Conservation (phyloP, 2,113 vertebrate species). For the Dasyprocta punctata region DNA sequence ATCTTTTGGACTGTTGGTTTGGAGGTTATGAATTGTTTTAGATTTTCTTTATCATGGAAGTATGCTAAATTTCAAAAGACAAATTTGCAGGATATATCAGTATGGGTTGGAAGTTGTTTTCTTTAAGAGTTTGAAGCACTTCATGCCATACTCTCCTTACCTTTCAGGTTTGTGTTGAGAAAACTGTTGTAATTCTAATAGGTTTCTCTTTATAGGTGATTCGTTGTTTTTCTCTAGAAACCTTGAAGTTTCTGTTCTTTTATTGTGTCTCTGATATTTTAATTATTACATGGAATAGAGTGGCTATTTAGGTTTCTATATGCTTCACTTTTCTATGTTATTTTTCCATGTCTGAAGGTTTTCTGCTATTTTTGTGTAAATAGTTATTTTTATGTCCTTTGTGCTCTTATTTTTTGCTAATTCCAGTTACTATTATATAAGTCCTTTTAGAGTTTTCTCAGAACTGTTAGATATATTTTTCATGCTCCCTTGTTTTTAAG, state of each 20-base stretch:
- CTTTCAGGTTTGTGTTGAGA: neutral
- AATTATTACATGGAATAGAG: neutral
- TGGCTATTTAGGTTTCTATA: neutral
- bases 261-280: neutral
- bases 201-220: neutral
- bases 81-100: neutral
- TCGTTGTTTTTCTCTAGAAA: neutral
- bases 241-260: neutral
- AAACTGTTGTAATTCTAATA: neutral
- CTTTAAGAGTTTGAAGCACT: neutral
- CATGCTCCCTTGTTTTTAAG: neutral
- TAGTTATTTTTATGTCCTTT: neutral
- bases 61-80: neutral
- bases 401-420: neutral
- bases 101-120: neutral
- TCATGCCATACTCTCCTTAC: neutral
- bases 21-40: neutral
- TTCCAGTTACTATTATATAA: neutral
- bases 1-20: neutral
- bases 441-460: neutral
- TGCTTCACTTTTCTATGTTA: neutral
- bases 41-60: neutral
- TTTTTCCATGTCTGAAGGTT: neutral
- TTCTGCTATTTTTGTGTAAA: neutral
- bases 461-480: neutral